Conservation (phyloP, 2,113 vertebrate genomes). For the Dendrocopos noguchii region DNA sequence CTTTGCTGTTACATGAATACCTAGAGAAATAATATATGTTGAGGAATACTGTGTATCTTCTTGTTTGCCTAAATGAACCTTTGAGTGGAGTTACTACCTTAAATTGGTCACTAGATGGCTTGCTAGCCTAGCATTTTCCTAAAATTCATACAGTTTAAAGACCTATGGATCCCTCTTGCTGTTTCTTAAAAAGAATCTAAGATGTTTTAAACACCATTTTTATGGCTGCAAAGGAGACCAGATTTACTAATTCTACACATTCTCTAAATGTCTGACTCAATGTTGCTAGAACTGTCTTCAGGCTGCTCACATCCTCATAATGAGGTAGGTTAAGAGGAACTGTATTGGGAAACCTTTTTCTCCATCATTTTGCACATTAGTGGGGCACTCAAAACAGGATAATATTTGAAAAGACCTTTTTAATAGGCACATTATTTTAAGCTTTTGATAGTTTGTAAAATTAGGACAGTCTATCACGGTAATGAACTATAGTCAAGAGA, state of each 20-base stretch:
- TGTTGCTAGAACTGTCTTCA: background rate
- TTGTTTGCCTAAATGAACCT: background rate
- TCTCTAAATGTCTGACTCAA: conserved; percentile 28
- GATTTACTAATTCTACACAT: conserved; percentile 59
- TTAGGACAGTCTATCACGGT: background rate
- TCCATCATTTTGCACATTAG: background rate
- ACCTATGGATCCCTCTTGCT: background rate
- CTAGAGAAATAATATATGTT: background rate
- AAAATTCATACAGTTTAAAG: background rate
- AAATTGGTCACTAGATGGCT: conserved; percentile 77
- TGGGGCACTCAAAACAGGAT: background rate
- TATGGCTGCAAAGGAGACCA: conserved; percentile 29
- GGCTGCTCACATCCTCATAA: background rate
- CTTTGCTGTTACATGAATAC: background rate
- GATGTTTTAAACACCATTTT: conserved; percentile 55
- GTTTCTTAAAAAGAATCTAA: background rate
- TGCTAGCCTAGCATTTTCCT: conserved; percentile 59
- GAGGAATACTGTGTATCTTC: background rate
- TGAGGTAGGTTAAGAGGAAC: background rate
- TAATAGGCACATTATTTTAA: background rate
- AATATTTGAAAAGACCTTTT: background rate
- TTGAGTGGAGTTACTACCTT: background rate
- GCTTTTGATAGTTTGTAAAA: background rate
- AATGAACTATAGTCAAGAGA: background rate
- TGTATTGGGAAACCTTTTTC: background rate